A percentile compares a stretch with the other conserved stretches of the same genome.
Evolutionary conservation across 2,888 invertebrate species (phyloP).

Genomic region (Callosobruchus maculatus): DNA sequence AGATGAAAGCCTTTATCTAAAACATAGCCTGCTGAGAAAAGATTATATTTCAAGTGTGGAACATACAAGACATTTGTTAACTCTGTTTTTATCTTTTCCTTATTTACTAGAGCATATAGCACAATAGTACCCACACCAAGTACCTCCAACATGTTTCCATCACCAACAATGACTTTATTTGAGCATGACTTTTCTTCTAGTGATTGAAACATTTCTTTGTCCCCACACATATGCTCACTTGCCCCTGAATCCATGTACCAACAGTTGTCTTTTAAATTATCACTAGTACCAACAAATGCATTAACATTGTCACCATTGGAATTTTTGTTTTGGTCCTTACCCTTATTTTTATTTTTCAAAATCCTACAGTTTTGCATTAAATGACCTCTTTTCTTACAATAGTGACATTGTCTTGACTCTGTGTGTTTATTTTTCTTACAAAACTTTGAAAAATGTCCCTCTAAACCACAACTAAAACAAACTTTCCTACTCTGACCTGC

Average conservation of each 20-base stretch:
- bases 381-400: slow-evolving; percentile 7
- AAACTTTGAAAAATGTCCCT: slow-evolving; percentile 11
- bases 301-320: neutral
- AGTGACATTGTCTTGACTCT: slow-evolving; percentile 3
- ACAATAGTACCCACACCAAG: slow-evolving; percentile 21
- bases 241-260: slow-evolving; percentile 17
- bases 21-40: slow-evolving; percentile 28
- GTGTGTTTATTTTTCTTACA: slow-evolving; percentile 12
- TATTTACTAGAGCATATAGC: slow-evolving; percentile 24
- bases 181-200: slow-evolving; percentile 6
- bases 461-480: slow-evolving; percentile 4
- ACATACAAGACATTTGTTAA: slow-evolving; percentile 20
- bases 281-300: neutral
- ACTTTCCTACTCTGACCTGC: slow-evolving; percentile 1
- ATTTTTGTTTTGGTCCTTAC: neutral
- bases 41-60: slow-evolving; percentile 23
- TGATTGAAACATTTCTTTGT: slow-evolving; percentile 4
- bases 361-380: slow-evolving; percentile 15
- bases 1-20: slow-evolving; percentile 27
- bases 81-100: slow-evolving; percentile 20
- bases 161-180: slow-evolving; percentile 24
- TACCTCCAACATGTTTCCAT: slow-evolving; percentile 16
- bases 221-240: slow-evolving; percentile 16
- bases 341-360: slow-evolving; percentile 6
- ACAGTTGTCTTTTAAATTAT: slow-evolving; percentile 7